phyloP scores from a whole-genome alignment of 2,797 vertebrate species.

The Periparus ater region DNA sequence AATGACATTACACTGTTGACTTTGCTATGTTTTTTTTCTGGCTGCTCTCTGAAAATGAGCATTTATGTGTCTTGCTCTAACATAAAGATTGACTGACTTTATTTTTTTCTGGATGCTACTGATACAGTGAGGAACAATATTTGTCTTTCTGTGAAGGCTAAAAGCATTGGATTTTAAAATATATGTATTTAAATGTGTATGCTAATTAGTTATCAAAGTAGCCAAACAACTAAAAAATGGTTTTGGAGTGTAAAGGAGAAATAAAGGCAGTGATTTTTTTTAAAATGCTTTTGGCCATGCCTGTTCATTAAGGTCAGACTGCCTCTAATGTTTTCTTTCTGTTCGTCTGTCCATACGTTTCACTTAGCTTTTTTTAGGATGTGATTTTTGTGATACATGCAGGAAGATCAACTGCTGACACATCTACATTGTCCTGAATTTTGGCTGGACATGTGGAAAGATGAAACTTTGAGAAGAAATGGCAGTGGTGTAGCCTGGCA shows the following conservation, averaged over 20 bases:
- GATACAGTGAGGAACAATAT: neutral
- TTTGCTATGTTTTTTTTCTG: neutral
- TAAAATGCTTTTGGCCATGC: neutral
- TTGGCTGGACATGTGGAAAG: neutral
- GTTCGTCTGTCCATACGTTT: neutral
- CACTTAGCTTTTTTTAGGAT: neutral
- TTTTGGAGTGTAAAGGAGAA: neutral
- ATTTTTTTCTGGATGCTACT: neutral
- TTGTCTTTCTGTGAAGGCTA: neutral
- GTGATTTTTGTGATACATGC: neutral
- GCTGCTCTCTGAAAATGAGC: neutral
- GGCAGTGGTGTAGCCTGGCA: neutral
- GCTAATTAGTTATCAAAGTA: neutral
- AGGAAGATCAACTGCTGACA: neutral
- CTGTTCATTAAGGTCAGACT: neutral
- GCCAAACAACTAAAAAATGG: neutral
- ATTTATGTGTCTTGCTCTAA: neutral
- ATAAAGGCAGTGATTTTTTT: neutral
- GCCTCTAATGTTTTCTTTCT: neutral
- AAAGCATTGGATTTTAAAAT: neutral
- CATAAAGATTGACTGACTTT: neutral
- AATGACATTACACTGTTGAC: neutral
- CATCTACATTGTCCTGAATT: neutral
- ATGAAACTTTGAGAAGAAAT: neutral
- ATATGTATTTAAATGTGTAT: neutral